Evolutionary conservation across 2,113 vertebrate genomes (phyloP).

Genomic region (Anoura caudifer): DNA sequence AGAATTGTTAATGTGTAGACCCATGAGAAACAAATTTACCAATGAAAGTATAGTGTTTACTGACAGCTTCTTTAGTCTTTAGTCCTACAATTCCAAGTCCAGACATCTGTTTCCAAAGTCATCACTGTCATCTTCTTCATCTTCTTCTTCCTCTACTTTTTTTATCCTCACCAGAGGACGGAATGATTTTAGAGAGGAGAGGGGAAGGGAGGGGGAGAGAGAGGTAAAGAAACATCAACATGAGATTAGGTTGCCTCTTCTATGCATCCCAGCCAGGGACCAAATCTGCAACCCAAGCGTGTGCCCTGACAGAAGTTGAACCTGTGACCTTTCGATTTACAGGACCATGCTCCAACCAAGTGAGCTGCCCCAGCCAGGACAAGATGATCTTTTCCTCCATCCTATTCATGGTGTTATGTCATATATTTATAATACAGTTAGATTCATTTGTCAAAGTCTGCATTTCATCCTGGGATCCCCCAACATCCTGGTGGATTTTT

Average conservation of each 20-base stretch:
- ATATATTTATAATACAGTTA: not conserved
- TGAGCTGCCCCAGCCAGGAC: no score
- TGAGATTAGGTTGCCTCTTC: no score
- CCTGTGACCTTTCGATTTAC: no score
- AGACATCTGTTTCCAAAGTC: not conserved
- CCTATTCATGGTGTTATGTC: not conserved
- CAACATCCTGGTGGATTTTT: not conserved
- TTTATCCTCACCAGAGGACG: no score
- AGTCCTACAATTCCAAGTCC: not conserved
- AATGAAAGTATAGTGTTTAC: not conserved
- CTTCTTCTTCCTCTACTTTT: no score
- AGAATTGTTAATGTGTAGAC: not conserved
- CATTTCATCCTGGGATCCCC: not conserved
- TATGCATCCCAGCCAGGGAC: no score
- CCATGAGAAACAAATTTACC: not conserved
- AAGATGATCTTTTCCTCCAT: not conserved
- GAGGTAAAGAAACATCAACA: no score
- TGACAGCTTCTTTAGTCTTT: not conserved
- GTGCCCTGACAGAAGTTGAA: no score
- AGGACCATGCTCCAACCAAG: no score
- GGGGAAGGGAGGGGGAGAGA: no score
- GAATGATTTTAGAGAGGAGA: no score
- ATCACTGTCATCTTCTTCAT: not conserved
- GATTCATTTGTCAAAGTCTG: not conserved
- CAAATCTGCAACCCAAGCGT: no score